phyloP scores from a whole-genome alignment of 2,888 invertebrate species.

The Drosophila kuntzei region DNA sequence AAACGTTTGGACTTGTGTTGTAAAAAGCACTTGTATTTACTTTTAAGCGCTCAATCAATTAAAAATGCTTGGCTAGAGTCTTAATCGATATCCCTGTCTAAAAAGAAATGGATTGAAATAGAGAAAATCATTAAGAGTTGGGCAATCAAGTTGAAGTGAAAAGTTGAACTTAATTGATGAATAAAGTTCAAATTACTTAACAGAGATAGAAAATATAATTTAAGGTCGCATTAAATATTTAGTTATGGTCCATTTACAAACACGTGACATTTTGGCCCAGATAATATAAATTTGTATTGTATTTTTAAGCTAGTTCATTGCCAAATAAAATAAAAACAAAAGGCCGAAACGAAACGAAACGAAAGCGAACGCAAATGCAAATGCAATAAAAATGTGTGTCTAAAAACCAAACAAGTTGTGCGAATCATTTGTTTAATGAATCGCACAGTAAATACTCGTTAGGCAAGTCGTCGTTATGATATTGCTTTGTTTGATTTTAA shows the following conservation, averaged over 20 bases:
- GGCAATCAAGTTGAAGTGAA: constrained; percentile 60
- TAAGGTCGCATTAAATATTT: neutral
- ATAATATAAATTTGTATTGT: constrained; percentile 16
- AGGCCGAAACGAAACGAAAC: constrained; percentile 8
- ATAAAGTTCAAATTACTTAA: constrained; percentile 42
- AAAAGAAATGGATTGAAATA: neutral
- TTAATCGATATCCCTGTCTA: constrained; percentile 58
- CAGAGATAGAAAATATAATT: neutral
- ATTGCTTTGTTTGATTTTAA: constrained; percentile 48
- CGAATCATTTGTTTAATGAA: constrained; percentile 24
- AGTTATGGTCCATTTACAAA: constrained; percentile 1
- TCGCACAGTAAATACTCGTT: constrained; percentile 3
- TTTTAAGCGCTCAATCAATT: constrained; percentile 71
- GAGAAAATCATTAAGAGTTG: constrained; percentile 16
- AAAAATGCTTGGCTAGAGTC: constrained; percentile 48
- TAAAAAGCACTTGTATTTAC: constrained; percentile 58
- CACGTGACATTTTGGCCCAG: constrained; percentile 17
- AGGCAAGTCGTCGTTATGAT: constrained; percentile 3
- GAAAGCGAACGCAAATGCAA: constrained; percentile 19
- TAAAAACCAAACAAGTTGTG: constrained; percentile 25
- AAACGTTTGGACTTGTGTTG: constrained; percentile 24
- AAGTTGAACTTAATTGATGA: constrained; percentile 67
- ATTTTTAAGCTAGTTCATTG: constrained; percentile 11
- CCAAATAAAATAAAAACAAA: constrained; percentile 17
- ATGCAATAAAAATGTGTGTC: constrained; percentile 16